Base-by-base conservation (phyloP, 1,140 invertebrate genomes). In the Aphelenchoides besseyi region DNA sequence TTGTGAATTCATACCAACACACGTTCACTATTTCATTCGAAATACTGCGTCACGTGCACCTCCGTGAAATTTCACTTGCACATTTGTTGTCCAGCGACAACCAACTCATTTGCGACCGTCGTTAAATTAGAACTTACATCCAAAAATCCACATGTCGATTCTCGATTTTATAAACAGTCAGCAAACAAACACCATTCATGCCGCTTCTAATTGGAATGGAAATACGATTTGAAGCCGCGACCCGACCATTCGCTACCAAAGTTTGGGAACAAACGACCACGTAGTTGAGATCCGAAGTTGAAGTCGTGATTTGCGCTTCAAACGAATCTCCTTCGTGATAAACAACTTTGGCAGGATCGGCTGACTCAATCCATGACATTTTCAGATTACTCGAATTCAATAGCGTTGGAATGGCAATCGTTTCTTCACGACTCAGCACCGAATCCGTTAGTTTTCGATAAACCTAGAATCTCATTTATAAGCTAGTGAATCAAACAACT, bases 171-270 rank as follows among this genome's bases (percentile, higher is more conserved):
- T 29, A 59, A 5, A 59, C 55, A 23, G 5, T 8, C 5, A 59
- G 55, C 55, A 33, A 8, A 18, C 55, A 59, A 28, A 59, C 55
- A 23, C 55, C 55, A 8, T 59, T 59, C 55, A 59, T 59, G 26
- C 55, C 55, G 55, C 18, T 59, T 59, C 18, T 5, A 18, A 59
- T 59, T 5, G 55, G 55, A 5, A 59, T 23, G 18, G 55, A 59
- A 8, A 59, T 59, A 8, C 5, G 5, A 59, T 59, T 59, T 28
- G 55, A 59, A 5, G 5, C 55, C 5, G 55, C 5, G 12, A 59
- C 55, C 23, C 23, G 5, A 16, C 55, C 55, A 33, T 5, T 8
- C 12, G 55, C 55, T 8, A 59, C 18, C 26, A 59, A 5, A 33
- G 5, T 5, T 23, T 33, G 5, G 5, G 55, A 59, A 23, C 55